Base-by-base conservation (phyloP, 2,888 invertebrate genomes). In the Melinaea menophilus region DNA sequence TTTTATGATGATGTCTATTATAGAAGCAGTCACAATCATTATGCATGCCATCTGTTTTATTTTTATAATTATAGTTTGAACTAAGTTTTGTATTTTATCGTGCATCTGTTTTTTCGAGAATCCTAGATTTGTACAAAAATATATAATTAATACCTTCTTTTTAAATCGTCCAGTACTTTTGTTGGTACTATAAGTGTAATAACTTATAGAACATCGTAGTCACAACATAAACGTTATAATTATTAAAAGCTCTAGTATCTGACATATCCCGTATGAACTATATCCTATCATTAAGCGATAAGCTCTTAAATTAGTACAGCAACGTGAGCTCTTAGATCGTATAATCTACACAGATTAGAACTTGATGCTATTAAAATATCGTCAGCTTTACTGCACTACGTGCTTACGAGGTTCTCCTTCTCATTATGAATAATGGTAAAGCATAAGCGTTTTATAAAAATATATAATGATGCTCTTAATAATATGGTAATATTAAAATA, bases 281-380 rank as follows among this genome's bases (percentile, higher is more conserved):
- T 46, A 46, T 46, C 46, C 46, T 11, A 46, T n/a, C n/a, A 47
- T 47, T 13, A 48, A 48, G 5, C 13, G 22, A 22, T 12, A 48
- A 48, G 48, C 13, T 48, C 48, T 48, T 59, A 35, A 59, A 59
- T 59, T 59, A 57, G 37, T 51, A 11, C 54, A 34, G 9, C 33
- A 48, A 35, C 46, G 22, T 22, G 13, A 31, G 46, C 12, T 34
- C 56, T 55, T 34, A 34, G 22, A 48, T 48, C 59, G 22, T 41
- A 3, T 48, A 59, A 59, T 59, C 56, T 63, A 5, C 51, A 22
- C 37, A 59, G 59, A 59, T 56, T 51, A 59, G 45, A 55, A 55
- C 58, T 45, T 54, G 9, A 34, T 34, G 33, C 35, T 13, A 56
- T 59, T 59, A 55, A 54, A 63, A 51, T 64, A 57, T 60, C 55